Conservation (phyloP, 2,113 vertebrate species). For the Lampris megalopsis region DNA sequence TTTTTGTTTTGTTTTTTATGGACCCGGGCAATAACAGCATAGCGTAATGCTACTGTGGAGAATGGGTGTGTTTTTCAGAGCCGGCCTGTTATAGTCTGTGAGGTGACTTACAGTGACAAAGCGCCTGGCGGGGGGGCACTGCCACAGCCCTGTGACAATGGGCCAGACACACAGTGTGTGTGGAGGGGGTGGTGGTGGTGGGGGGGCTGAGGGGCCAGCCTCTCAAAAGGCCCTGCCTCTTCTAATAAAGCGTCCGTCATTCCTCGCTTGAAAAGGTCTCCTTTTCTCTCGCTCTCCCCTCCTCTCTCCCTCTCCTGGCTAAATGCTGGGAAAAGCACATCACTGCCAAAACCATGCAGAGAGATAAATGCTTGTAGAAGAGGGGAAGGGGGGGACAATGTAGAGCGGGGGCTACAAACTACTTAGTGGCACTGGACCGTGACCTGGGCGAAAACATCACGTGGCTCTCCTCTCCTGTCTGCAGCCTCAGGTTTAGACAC, state of each 20-base stretch:
- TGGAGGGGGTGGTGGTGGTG: constrained; percentile 45
- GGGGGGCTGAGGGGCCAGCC: constrained; percentile 54
- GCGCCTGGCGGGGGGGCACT: constrained; percentile 61
- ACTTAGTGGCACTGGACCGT: constrained; percentile 71
- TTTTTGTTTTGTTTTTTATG: constrained; percentile 26
- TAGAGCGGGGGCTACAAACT: constrained; percentile 66
- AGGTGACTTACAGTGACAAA: constrained; percentile 86
- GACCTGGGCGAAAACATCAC: constrained; percentile 75
- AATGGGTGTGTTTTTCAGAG: constrained; percentile 69
- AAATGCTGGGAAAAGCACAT: constrained; percentile 85
- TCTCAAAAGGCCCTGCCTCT: constrained; percentile 82
- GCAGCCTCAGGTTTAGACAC: constrained; percentile 52
- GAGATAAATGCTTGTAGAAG: constrained; percentile 80
- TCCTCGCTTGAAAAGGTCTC: constrained; percentile 80
- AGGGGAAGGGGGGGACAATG: constrained; percentile 52
- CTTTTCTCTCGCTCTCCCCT: constrained; percentile 73
- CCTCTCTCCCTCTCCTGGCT: constrained; percentile 75
- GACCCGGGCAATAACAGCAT: constrained; percentile 52
- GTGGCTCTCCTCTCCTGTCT: constrained; percentile 55
- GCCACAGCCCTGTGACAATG: constrained; percentile 81
- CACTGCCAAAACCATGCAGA: constrained; percentile 82
- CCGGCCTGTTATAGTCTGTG: constrained; percentile 73
- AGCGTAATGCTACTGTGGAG: constrained; percentile 63
- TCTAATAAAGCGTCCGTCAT: constrained; percentile 86
- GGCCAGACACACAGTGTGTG: constrained; percentile 75